Base-by-base conservation (phyloP, 1,140 invertebrate species). In the Thereuonema tuberculata region DNA sequence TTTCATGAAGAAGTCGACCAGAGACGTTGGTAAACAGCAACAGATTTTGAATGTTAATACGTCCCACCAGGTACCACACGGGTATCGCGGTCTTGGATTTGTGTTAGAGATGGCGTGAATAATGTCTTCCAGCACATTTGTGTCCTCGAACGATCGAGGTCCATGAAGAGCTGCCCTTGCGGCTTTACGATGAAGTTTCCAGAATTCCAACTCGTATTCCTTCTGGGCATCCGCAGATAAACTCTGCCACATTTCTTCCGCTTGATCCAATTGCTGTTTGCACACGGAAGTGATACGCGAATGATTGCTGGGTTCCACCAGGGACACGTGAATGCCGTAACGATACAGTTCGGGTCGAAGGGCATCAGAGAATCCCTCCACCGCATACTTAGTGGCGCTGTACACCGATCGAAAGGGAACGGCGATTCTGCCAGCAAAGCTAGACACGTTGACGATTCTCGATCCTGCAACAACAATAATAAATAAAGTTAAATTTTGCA, bases 371-470 rank as follows among this genome's bases (percentile, higher is more conserved):
- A 76, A 71, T 21, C 67, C 67, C 64, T 75, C 73, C 1, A 68
- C 61, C 3, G 66, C 75, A 65, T 62, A 70, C 56, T 77, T 77
- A 0, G 71, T 70, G 24, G 73, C 70, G 15, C 65, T 66, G 62
- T 77, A 77, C 3, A 70, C 64, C 20, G 69, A 63, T 29, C 69
- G 58, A n/a, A 67, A 65, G n/a, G 71, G 73, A 26, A 66, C 69
- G 21, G 67, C 64, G 26, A 69, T 20, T 2, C 59, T 61, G 0
- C 73, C 74, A 62, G 72, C 69, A 2, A 74, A 65, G 61, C 72
- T 74, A 5, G 69, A 71, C 0, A 75, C 67, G 47, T 75, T 76
- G 3, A 76, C 68, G 49, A 76, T 67, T 55, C 75, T n/a, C n/a
- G n/a, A n/a, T n/a, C n/a, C n/a, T n/a, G n/a, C n/a, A n/a, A n/a